A percentile compares a stretch with the other conserved stretches of the same genome.
Evolutionary conservation across 2,113 vertebrate genomes (phyloP).

Genomic region (Pantherophis guttatus): DNA sequence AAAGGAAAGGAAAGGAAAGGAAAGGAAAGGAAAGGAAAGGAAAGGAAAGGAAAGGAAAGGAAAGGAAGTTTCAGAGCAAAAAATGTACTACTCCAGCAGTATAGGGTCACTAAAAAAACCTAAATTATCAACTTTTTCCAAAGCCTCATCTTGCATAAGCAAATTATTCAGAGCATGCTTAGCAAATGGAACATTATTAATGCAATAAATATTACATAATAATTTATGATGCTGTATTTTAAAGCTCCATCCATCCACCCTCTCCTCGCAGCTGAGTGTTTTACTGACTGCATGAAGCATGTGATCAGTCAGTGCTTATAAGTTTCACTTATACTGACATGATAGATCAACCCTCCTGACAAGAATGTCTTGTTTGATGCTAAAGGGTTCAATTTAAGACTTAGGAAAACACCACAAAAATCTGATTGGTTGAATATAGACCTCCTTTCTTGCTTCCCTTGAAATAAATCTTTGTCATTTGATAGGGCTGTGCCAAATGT

Average conservation of each 20-base stretch:
- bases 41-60: background rate
- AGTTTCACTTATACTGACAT: background rate
- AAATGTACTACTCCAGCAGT: background rate
- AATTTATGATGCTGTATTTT: background rate
- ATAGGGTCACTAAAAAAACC: background rate
- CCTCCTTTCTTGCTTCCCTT: background rate
- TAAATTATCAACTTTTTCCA: background rate
- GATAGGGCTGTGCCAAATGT: background rate
- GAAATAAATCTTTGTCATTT: background rate
- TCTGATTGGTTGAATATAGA: background rate
- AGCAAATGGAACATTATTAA: background rate
- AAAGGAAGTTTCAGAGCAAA: background rate
- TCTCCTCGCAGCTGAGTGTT: background rate
- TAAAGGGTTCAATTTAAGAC: background rate
- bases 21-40: background rate
- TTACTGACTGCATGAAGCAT: constrained; percentile 10
- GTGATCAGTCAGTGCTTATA: background rate
- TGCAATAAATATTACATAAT: background rate
- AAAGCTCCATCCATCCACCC: background rate
- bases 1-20: background rate
- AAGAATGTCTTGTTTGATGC: background rate
- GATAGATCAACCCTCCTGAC: background rate
- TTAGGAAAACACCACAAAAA: background rate
- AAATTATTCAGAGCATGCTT: background rate
- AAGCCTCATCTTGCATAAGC: background rate